These are phyloP conservation scores for Scolopax mira DNA, from an alignment of 2,113 vertebrate genomes.

Conservation along the genomic window DNA sequence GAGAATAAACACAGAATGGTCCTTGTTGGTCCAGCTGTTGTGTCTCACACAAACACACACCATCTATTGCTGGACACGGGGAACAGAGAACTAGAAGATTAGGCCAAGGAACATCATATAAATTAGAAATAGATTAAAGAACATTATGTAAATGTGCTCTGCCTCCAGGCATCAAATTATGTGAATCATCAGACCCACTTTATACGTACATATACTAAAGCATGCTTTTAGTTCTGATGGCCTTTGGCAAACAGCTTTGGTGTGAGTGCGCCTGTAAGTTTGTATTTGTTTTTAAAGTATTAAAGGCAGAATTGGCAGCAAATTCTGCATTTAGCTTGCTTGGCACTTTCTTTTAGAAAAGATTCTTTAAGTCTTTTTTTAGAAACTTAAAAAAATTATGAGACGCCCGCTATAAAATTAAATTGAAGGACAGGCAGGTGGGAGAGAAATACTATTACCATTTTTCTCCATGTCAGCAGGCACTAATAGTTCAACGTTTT, in stretches of 20 bases:
- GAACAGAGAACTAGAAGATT: background rate
- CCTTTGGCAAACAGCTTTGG: conserved; percentile 4
- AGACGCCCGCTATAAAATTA: background rate
- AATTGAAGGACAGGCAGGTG: conserved; percentile 51
- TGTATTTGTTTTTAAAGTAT: conserved; percentile 46
- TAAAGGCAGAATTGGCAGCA: conserved; percentile 8
- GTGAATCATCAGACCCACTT: conserved; percentile 6
- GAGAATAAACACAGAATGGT: background rate
- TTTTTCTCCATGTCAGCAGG: conserved; percentile 46
- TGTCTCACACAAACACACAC: background rate
- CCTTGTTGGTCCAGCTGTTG: background rate
- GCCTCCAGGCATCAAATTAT: background rate
- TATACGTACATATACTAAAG: background rate
- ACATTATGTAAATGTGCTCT: conserved; percentile 3
- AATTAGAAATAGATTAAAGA: conserved; percentile 48
- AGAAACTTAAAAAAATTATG: conserved; percentile 26
- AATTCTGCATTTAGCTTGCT: background rate
- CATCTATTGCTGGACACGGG: background rate
- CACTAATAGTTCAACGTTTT: background rate
- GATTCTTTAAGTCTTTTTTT: conserved; percentile 30
- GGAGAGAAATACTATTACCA: conserved; percentile 21
- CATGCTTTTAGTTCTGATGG: background rate
- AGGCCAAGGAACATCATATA: background rate
- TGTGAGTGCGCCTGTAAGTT: background rate
- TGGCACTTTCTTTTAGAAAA: conserved; percentile 29